These are phyloP conservation scores for Gastrophryne carolinensis DNA, from an alignment of 2,797 vertebrate species.

Conservation along the genomic window DNA sequence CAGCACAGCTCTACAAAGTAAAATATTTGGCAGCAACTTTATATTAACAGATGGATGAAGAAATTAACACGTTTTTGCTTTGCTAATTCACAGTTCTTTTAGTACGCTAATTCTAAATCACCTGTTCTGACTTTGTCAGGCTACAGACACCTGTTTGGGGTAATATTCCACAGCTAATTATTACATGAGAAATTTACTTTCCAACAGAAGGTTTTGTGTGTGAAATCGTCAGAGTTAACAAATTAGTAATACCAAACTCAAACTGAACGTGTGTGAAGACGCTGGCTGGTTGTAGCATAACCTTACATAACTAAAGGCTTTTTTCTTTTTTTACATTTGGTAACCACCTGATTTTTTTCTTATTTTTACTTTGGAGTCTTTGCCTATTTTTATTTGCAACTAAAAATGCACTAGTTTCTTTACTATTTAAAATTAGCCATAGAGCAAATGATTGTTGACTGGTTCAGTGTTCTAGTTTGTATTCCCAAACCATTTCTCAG, in stretches of 20 bases:
- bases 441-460: background rate
- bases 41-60: conserved; percentile 99
- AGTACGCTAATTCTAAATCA: conserved; percentile 89
- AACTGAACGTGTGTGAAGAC: conserved; percentile 67
- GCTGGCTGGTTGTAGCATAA: conserved; percentile 67
- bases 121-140: conserved; percentile 93
- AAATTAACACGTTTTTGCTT: conserved; percentile 98
- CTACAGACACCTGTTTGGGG: conserved; percentile 98
- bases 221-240: conserved; percentile 86
- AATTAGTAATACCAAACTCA: conserved; percentile 75
- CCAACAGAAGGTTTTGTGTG: conserved; percentile 80
- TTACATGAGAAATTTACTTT: conserved; percentile 92
- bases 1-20: conserved; percentile 84
- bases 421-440: background rate
- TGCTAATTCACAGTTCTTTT: conserved; percentile 92
- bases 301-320: conserved; percentile 46
- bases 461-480: no score
- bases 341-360: background rate
- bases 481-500: background rate
- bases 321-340: background rate
- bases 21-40: conserved; percentile 98
- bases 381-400: background rate
- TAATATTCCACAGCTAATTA: conserved; percentile 96
- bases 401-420: no score
- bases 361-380: background rate